Evolutionary conservation across 2,888 invertebrate species (phyloP).

Genomic region (Noctua comes): DNA sequence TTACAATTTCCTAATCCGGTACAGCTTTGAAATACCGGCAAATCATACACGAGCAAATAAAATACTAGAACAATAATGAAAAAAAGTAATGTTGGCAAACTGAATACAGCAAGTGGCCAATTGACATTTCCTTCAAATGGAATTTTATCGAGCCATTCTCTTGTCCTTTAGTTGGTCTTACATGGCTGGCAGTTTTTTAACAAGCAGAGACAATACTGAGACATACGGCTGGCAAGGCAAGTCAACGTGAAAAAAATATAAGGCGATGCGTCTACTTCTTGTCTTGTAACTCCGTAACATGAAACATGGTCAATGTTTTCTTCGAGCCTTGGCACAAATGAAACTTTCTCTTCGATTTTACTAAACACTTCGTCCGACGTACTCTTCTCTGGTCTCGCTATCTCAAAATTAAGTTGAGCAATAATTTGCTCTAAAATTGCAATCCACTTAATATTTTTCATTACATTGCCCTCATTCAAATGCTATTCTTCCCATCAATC

Average conservation of each 20-base stretch:
- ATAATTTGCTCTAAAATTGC: background rate
- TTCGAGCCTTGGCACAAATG: slow-evolving; percentile 12
- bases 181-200: slow-evolving; percentile 65
- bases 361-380: background rate
- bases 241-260: slow-evolving; percentile 43
- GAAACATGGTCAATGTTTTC: slow-evolving; percentile 17
- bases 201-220: slow-evolving; percentile 65
- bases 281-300: slow-evolving; percentile 5
- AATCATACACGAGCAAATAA: slow-evolving; percentile 61
- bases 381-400: background rate
- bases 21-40: slow-evolving; percentile 54
- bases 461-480: background rate
- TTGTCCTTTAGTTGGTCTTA: slow-evolving; percentile 72
- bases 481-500: slow-evolving; percentile 8
- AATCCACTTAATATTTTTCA: background rate
- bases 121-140: slow-evolving; percentile 74
- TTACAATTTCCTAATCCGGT: slow-evolving; percentile 58
- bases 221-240: slow-evolving; percentile 54
- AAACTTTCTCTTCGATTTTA: slow-evolving; percentile 10
- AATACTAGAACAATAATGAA: slow-evolving; percentile 55
- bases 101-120: slow-evolving; percentile 64
- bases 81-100: slow-evolving; percentile 58
- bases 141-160: slow-evolving; percentile 77
- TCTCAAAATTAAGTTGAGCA: background rate
- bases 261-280: slow-evolving; percentile 1